phyloP scores from a whole-genome alignment of 1,140 invertebrate species.

The Xylocopa sonorina region DNA sequence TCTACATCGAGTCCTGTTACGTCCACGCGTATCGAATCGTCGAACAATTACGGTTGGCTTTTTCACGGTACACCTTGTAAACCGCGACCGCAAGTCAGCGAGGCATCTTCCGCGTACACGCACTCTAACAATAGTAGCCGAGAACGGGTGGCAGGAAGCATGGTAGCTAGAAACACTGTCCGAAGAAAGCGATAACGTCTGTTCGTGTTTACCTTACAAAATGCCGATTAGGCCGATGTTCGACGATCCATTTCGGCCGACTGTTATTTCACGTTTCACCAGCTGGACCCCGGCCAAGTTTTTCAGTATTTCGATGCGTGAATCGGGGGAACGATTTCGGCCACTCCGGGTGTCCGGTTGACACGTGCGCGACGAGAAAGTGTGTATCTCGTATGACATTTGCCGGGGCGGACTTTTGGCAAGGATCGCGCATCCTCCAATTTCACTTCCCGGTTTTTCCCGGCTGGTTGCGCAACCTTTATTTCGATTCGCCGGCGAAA shows the following conservation, averaged over 20 bases:
- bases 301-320: conserved; percentile 60
- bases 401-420: conserved; percentile 30
- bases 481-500: neutral
- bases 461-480: conserved; percentile 13
- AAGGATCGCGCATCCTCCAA: conserved; percentile 8
- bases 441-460: conserved; percentile 28
- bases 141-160: neutral
- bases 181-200: neutral
- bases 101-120: too few species aligned
- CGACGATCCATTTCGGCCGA: conserved; percentile 40
- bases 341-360: conserved; percentile 15
- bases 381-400: conserved; percentile 26
- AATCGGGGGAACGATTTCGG: conserved; percentile 55
- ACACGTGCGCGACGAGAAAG: conserved; percentile 51
- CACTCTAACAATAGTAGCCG: too few species aligned
- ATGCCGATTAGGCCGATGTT: conserved; percentile 61
- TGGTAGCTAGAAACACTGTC: neutral
- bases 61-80: too few species aligned
- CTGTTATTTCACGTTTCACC: conserved; percentile 69
- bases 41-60: too few species aligned
- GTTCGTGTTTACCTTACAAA: conserved; percentile 55
- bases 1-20: too few species aligned
- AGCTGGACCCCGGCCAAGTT: conserved; percentile 67
- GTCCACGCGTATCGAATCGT: too few species aligned
- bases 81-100: too few species aligned